Percentiles rank a stretch among this genome's conserved stretches.
These are phyloP conservation scores for Anhinga anhinga DNA, from an alignment of 2,113 vertebrate genomes.

Conservation along the genomic window DNA sequence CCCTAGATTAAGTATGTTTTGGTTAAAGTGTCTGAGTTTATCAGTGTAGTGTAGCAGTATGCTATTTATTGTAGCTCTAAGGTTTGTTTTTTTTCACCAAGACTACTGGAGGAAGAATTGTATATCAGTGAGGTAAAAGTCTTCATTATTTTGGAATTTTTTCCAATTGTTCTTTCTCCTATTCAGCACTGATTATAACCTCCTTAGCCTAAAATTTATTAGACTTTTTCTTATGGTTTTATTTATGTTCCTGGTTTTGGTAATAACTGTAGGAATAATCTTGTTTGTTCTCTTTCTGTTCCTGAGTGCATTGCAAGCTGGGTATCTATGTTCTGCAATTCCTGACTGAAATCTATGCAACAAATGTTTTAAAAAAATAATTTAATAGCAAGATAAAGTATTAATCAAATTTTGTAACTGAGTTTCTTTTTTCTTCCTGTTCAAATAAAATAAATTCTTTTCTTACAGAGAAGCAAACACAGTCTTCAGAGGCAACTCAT, in stretches of 20 bases:
- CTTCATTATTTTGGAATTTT: not conserved
- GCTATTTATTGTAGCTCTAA: not conserved
- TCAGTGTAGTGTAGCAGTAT: not conserved
- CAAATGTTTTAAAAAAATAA: not conserved
- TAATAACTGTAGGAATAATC: not conserved
- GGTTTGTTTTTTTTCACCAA: not conserved
- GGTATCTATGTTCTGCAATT: not conserved
- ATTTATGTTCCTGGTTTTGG: not conserved
- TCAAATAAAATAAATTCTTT: not conserved
- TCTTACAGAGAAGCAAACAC: constrained; percentile 93
- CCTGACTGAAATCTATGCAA: not conserved
- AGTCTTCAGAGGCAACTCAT: constrained; percentile 93
- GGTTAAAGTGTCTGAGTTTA: not conserved
- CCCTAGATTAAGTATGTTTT: not conserved
- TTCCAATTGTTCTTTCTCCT: not conserved
- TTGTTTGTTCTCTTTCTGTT: not conserved
- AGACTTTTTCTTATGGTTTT: not conserved
- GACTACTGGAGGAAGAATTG: not conserved
- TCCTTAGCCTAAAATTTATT: not conserved
- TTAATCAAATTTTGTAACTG: not conserved
- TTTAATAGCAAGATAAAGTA: not conserved
- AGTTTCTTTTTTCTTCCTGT: not conserved
- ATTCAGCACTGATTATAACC: not conserved
- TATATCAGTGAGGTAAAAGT: not conserved
- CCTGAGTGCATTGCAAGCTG: not conserved